Conservation (phyloP, 2,888 invertebrate genomes). For the Caradrina kadenii region DNA sequence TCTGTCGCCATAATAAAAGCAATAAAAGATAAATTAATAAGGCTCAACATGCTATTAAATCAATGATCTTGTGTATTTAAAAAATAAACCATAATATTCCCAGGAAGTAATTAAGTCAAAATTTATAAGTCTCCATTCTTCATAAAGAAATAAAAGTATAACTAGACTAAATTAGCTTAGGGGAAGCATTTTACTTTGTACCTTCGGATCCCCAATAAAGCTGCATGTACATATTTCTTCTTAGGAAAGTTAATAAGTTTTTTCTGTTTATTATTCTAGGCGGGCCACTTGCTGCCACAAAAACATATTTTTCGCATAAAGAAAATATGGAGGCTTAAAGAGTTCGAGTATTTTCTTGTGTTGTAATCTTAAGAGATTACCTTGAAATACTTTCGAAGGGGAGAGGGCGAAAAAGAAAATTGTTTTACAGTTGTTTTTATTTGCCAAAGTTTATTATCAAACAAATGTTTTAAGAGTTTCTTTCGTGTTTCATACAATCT, state of each 20-base stretch:
- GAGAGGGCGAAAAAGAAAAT: conserved; percentile 73
- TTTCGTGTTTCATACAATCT: conserved; percentile 22
- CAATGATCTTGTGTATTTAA: conserved; percentile 16
- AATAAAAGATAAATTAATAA: not conserved
- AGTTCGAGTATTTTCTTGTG: conserved; percentile 80
- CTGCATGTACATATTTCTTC: conserved; percentile 71
- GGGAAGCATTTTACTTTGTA: conserved; percentile 63
- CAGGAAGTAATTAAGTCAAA: conserved; percentile 49
- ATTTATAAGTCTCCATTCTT: conserved; percentile 47
- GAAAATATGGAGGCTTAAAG: conserved; percentile 84
- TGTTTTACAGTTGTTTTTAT: conserved; percentile 78
- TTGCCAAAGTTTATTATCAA: conserved; percentile 62
- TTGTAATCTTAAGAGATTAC: conserved; percentile 87
- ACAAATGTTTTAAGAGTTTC: conserved; percentile 36
- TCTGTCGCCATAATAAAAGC: not conserved
- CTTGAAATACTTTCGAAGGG: conserved; percentile 82
- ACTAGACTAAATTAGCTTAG: conserved; percentile 62
- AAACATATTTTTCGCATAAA: conserved; percentile 84
- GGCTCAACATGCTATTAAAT: conserved; percentile 1
- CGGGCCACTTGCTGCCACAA: conserved; percentile 69
- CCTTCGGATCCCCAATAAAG: conserved; percentile 64
- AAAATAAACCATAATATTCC: conserved; percentile 26
- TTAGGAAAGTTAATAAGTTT: conserved; percentile 79
- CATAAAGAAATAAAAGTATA: conserved; percentile 54
- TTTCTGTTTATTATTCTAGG: conserved; percentile 79